Evolutionary conservation across 1,140 invertebrate species (phyloP), one percentile per base, ranked within the genome.

Genomic region (Metaphire vulgaris): DNA sequence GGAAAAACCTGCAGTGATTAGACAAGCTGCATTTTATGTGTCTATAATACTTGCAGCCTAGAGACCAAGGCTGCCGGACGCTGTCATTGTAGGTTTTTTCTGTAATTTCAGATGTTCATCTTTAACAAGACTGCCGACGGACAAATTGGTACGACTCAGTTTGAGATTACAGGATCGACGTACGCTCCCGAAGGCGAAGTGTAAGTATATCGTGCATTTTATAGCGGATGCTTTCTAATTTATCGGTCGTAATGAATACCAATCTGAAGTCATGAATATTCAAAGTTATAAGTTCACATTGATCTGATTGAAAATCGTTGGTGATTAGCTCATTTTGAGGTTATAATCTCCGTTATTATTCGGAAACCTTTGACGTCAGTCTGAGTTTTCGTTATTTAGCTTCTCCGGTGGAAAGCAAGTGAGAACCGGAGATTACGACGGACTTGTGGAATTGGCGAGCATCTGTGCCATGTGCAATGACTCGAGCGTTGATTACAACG

Each of bases 381-480:
- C 6, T 56, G 6, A 21, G 21, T 56, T 21, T 56, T 12, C 21
- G 41, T 73, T 34, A 75, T 79, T 72, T 72, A 87, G 84, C 6
- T 84, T 85, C 74, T 79, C 84, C 21, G 87, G 87, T 72, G 88
- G 88, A 21, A 83, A 86, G 76, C 83, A 93, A 81, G 89, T 97
- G 15, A 95, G 94, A 84, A 90, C 91, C 73, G 81, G 88, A 64
- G 95, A 98, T 75, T 97, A 90, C 85, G 94, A 98, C 79, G 89
- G 91, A n/a, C 89, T 99, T 1, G 94, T 96, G 77, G 98, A 99
- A 89, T 81, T 99, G 72, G 90, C 92, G 65, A 98, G 95, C 32
- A 95, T 99, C 83, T 99, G 97, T 86, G 91, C 96, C 75, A 95
- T 99, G 94, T 99, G 98, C 88, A 99, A 99, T 86, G 98, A 99